phyloP scores from a whole-genome alignment of 2,113 vertebrate species.

The Psammodynastes pulverulentus region DNA sequence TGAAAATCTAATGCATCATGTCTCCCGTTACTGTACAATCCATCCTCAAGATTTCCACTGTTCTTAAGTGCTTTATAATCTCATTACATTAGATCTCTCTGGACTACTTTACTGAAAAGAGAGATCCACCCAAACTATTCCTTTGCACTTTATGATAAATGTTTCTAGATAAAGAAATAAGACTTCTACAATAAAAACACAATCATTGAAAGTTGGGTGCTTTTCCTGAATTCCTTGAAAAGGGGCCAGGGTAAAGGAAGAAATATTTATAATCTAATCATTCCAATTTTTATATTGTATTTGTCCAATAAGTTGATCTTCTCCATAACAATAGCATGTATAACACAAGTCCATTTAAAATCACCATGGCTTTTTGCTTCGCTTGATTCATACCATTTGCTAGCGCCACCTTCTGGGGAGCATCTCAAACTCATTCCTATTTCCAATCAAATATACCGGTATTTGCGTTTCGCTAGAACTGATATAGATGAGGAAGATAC shows the following conservation, averaged over 20 bases:
- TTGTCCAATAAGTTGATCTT: background rate
- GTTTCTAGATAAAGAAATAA: background rate
- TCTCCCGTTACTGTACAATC: background rate
- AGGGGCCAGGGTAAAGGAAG: background rate
- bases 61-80: background rate
- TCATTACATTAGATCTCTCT: background rate
- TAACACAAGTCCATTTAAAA: background rate
- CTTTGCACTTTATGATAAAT: background rate
- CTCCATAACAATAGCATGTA: background rate
- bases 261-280: background rate
- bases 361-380: background rate
- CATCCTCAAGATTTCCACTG: background rate
- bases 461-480: background rate
- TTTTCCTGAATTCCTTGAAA: background rate
- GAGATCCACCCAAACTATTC: background rate
- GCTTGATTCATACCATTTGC: conserved; percentile 32
- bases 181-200: background rate
- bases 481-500: background rate
- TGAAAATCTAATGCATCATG: background rate
- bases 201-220: background rate
- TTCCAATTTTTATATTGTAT: too few species aligned
- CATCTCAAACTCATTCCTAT: background rate
- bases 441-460: background rate
- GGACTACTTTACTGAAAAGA: background rate
- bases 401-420: conserved; percentile 69